Conservation (phyloP, 2,888 invertebrate genomes). For the Crepidodera aurea region DNA sequence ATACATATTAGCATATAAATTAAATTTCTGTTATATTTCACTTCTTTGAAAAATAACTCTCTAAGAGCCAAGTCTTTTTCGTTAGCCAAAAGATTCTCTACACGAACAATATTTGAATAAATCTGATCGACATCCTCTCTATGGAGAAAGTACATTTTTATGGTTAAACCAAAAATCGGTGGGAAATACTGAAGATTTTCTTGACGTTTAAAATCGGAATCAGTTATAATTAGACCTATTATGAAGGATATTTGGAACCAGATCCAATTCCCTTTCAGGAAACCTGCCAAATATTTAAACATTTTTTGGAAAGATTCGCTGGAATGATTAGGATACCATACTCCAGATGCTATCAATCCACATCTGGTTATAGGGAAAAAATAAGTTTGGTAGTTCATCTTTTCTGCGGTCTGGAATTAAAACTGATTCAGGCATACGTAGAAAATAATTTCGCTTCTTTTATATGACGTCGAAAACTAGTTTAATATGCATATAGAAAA, state of each 20-base stretch:
- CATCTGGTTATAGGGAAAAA: too few species aligned
- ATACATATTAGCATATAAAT: neutral
- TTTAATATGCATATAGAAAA: too few species aligned
- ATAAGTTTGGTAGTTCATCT: too few species aligned
- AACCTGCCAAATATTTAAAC: neutral
- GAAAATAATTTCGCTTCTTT: too few species aligned
- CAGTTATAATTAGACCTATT: neutral
- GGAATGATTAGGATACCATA: neutral
- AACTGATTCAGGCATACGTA: too few species aligned
- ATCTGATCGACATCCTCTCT: neutral
- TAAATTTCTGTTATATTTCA: slow-evolving; percentile 1
- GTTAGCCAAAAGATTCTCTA: neutral
- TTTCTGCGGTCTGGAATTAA: too few species aligned
- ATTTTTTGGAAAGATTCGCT: neutral
- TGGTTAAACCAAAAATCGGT: neutral
- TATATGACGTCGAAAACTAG: too few species aligned
- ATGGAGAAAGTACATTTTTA: neutral
- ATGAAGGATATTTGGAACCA: neutral
- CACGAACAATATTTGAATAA: neutral
- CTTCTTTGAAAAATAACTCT: neutral
- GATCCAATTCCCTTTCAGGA: neutral
- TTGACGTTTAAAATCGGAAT: neutral
- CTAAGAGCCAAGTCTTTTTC: neutral
- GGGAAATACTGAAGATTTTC: neutral
- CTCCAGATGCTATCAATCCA: neutral